A percentile compares a stretch with the other conserved stretches of the same genome.
phyloP scores from a whole-genome alignment of 2,113 vertebrate species.

The Hemiscyllium ocellatum region DNA sequence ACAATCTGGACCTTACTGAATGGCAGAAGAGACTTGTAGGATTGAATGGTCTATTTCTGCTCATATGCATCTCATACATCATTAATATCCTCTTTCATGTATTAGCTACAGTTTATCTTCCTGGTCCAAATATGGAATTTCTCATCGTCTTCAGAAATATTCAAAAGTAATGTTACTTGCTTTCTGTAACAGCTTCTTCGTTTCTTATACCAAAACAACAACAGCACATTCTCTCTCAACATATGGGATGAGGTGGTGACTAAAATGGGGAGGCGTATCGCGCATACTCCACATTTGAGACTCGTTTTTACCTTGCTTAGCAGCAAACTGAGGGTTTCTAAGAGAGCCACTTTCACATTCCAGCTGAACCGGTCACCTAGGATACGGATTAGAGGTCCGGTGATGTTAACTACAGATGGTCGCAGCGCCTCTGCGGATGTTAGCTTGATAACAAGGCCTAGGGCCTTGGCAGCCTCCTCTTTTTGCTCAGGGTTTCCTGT shows the following conservation, averaged over 20 bases:
- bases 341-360: slow-evolving; percentile 86
- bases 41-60: too few relatives aligned
- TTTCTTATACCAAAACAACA: too few relatives aligned
- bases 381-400: slow-evolving; percentile 92
- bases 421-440: slow-evolving; percentile 88
- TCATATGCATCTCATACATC: background rate
- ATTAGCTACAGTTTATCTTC: background rate
- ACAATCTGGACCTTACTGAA: too few relatives aligned
- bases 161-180: background rate
- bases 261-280: background rate
- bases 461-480: slow-evolving; percentile 87
- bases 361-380: slow-evolving; percentile 89
- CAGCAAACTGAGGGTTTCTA: slow-evolving; percentile 89
- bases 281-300: background rate
- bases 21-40: too few relatives aligned
- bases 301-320: slow-evolving; percentile 73
- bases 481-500: slow-evolving; percentile 94
- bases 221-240: background rate
- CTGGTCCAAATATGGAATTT: background rate
- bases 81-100: background rate
- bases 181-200: background rate
- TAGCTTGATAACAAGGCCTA: slow-evolving; percentile 85
- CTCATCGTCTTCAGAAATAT: background rate
- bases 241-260: background rate
- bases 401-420: slow-evolving; percentile 92